Evolutionary conservation across 2,888 invertebrate genomes (phyloP), one percentile per base, ranked within the genome.

Genomic region (Drosophila imparisetae): DNA sequence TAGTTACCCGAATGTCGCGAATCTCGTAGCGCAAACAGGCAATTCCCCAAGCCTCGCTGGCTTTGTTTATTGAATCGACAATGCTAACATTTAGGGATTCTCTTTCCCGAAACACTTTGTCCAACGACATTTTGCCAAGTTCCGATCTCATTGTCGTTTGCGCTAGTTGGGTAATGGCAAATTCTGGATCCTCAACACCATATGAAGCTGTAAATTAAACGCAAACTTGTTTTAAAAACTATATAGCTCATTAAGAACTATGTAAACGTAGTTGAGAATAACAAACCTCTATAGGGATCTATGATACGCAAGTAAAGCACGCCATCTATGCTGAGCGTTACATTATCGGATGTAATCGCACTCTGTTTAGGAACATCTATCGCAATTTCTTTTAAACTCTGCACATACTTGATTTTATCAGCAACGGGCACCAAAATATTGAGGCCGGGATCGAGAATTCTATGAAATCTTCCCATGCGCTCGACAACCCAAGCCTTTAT

Each of bases 131-230:
- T 94, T 98, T 99, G 67, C 99, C 99, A 49, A 99, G 94, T 93
- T 99, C 99, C 0, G 99, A 99, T 92, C 99, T 95, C 99, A 99
- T 99, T 0, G 99, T 99, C 0, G 99, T 99, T 94, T 99, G 99
- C 3, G 99, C 99, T 53, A 99, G 94, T 93, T 99, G 99, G 1
- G 99, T 99, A 72, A 99, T 98, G 0, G 99, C 99, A 94, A 98
- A 99, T 93, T 99, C 99, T 0, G 99, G 98, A 94, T 99, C 99
- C 93, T 99, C 99, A 13, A 99, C 99, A 29, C 99, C 99, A 93
- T 99, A 99, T 78, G 98, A 98, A 57, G 96, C 96, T 95, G 92
- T 67, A 15, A 36, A 54, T 59, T 24, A 29, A 21, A 32, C 21
- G 2, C 18, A 2, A 38, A 30, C 10, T 29, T 34, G 6, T 13